Percentiles rank a stretch among this genome's conserved stretches.
Evolutionary conservation across 2,113 vertebrate genomes (phyloP).

Genomic region (Cariama cristata): DNA sequence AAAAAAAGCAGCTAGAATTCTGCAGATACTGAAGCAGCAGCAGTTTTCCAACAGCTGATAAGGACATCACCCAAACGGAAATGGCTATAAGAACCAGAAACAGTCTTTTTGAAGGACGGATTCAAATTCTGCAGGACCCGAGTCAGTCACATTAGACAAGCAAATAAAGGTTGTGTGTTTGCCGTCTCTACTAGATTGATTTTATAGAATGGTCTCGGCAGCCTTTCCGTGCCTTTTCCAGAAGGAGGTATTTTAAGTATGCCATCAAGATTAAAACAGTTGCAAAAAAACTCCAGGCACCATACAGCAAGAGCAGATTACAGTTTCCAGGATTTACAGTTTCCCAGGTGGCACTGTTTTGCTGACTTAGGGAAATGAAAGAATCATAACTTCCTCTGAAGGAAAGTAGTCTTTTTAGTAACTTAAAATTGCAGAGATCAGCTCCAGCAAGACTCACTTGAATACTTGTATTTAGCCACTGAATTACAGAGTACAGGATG

Average conservation of each 20-base stretch:
- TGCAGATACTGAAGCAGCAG: not conserved
- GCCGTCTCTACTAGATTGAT: not conserved
- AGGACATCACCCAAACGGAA: not conserved
- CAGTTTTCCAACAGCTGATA: not conserved
- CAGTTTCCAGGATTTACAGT: not conserved
- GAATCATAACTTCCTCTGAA: not conserved
- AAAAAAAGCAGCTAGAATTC: not conserved
- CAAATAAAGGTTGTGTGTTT: rapidly evolving
- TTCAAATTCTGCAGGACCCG: not conserved
- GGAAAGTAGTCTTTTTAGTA: not conserved
- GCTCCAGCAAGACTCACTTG: not conserved
- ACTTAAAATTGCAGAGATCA: not conserved
- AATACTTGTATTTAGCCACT: not conserved
- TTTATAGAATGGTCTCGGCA: not conserved
- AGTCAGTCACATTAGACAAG: not conserved
- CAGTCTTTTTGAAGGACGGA: not conserved
- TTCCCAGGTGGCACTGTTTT: not conserved
- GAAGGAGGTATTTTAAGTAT: not conserved
- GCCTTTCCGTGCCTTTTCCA: not conserved
- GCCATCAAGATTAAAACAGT: not conserved
- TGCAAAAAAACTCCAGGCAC: not conserved
- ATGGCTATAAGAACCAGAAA: rapidly evolving
- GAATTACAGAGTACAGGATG: not conserved
- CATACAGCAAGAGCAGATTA: not conserved
- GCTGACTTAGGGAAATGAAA: not conserved